Percentiles rank a stretch among this genome's conserved stretches.
phyloP scores from a whole-genome alignment of 2,888 invertebrate species.

The Latrodectus hesperus region DNA sequence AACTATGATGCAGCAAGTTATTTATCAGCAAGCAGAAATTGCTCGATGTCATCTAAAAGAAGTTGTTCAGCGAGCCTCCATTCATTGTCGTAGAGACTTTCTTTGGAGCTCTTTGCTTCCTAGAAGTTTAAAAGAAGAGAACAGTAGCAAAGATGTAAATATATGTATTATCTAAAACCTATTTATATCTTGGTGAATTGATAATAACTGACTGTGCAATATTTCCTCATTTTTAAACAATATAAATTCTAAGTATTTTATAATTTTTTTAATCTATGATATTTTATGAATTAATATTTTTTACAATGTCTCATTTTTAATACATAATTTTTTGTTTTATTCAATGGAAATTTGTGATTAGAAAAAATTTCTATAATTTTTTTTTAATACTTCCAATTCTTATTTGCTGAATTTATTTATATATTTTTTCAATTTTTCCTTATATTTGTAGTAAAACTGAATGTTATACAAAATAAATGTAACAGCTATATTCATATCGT shows the following conservation, averaged over 20 bases:
- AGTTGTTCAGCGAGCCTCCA: conserved; percentile 81
- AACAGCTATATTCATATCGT: no score
- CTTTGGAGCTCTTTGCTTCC: conserved; percentile 82
- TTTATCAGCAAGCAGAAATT: conserved; percentile 78
- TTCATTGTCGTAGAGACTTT: conserved; percentile 82
- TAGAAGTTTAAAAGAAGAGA: conserved; percentile 49
- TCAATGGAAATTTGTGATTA: no score
- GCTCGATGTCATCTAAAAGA: conserved; percentile 79
- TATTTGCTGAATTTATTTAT: no score
- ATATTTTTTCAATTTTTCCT: no score
- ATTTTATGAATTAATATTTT: no score
- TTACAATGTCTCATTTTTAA: no score
- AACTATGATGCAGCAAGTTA: conserved; percentile 71
- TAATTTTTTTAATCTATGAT: background rate
- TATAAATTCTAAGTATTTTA: background rate
- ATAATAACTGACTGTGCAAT: background rate
- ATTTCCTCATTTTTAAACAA: background rate
- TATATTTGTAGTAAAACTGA: no score
- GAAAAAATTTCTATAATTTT: no score
- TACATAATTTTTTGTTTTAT: no score
- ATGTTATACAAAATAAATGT: no score
- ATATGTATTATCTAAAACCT: background rate
- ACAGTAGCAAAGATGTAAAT: conserved; percentile 54
- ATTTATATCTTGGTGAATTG: no score
- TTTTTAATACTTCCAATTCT: no score